A percentile compares a stretch with the other conserved stretches of the same genome.
These are phyloP conservation scores for Sminthurinus aureus DNA, from an alignment of 2,888 invertebrate genomes.

Conservation along the genomic window DNA sequence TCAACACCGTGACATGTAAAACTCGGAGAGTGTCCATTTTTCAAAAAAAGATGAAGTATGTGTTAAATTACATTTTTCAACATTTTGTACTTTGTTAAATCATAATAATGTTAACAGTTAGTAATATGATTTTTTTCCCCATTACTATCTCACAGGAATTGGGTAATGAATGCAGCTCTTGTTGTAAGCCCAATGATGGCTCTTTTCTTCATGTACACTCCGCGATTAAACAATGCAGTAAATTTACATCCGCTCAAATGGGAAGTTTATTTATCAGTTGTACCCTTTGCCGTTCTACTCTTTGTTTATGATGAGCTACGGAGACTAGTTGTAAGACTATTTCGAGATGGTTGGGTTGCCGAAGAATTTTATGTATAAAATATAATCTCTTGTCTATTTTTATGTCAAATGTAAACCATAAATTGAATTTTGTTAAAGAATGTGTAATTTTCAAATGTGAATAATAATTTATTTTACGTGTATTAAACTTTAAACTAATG, in stretches of 20 bases:
- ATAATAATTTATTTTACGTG: too few species aligned
- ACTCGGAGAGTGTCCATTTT: constrained; percentile 45
- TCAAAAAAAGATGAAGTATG: constrained; percentile 43
- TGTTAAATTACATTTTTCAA: background rate
- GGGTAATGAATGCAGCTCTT: constrained; percentile 47
- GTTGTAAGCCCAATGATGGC: constrained; percentile 39
- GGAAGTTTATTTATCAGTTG: constrained; percentile 75
- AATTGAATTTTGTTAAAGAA: too few species aligned
- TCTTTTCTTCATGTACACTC: constrained; percentile 47
- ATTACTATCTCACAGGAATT: constrained; percentile 37
- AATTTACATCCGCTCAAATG: constrained; percentile 63
- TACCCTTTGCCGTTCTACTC: constrained; percentile 78
- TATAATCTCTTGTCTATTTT: background rate
- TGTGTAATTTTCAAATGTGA: too few species aligned
- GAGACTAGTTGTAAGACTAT: constrained; percentile 66
- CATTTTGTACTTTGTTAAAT: too few species aligned
- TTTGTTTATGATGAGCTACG: constrained; percentile 78
- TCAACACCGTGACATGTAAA: constrained; percentile 49
- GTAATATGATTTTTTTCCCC: background rate
- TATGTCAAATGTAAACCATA: too few species aligned
- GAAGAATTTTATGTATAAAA: constrained; percentile 37
- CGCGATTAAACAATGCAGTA: constrained; percentile 40
- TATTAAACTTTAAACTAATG: too few species aligned
- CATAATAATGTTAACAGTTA: too few species aligned
- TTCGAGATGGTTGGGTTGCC: constrained; percentile 28